These are phyloP conservation scores for Agonopterix heracliana DNA, from an alignment of 2,888 invertebrate genomes.

Conservation along the genomic window DNA sequence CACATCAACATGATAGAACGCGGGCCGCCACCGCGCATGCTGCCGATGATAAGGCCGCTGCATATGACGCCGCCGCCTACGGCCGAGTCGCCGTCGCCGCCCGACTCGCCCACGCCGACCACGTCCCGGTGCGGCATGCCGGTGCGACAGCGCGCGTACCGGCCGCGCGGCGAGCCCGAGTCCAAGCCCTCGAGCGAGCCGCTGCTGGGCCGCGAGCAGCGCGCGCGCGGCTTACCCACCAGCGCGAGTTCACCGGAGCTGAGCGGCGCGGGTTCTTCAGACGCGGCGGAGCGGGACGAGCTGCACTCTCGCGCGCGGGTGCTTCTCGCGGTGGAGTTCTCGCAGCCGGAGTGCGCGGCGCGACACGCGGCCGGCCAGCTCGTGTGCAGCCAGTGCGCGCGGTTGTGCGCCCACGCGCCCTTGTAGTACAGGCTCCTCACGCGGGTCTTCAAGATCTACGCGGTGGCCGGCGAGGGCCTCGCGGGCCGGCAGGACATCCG, in stretches of 20 bases:
- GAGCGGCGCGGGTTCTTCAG: constrained; percentile 22
- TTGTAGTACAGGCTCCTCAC: constrained; percentile 70
- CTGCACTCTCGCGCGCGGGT: constrained; percentile 43
- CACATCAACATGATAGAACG: constrained; percentile 81
- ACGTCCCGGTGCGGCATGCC: constrained; percentile 28
- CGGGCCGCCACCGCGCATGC: constrained; percentile 43
- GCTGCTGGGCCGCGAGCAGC: constrained; percentile 46
- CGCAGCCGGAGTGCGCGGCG: constrained; percentile 32
- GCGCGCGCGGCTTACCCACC: constrained; percentile 33
- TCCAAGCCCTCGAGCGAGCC: constrained; percentile 63
- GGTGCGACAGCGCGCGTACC: constrained; percentile 15
- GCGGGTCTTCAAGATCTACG: constrained; percentile 69
- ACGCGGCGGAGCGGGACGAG: constrained; percentile 13
- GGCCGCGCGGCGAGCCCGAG: constrained; percentile 22
- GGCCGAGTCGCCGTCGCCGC: constrained; percentile 22
- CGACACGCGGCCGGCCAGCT: constrained; percentile 34
- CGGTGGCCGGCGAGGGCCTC: constrained; percentile 42
- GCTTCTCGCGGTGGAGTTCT: constrained; percentile 60
- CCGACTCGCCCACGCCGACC: constrained; percentile 28
- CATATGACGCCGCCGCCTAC: constrained; percentile 36
- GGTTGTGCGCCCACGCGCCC: constrained; percentile 41
- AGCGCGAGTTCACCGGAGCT: constrained; percentile 70
- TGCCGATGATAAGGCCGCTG: constrained; percentile 53
- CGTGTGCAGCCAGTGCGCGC: constrained; percentile 42
- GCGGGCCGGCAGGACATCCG: constrained; percentile 16